Conservation (phyloP, 2,888 invertebrate species). For the Amphipyra tragopoginis region DNA sequence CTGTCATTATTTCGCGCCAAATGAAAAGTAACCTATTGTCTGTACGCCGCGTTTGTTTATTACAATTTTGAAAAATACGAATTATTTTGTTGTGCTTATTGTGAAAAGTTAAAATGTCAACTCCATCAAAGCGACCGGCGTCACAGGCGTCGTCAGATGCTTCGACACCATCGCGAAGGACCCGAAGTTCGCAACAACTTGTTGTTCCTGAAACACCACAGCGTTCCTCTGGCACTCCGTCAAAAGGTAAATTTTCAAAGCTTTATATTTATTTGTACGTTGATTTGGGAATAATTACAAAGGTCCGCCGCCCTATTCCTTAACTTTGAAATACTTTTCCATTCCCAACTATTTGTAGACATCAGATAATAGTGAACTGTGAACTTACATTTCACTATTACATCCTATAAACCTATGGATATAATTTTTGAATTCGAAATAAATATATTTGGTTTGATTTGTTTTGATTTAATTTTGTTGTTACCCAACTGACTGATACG, state of each 20-base stretch:
- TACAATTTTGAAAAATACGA: conserved; percentile 12
- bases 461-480: no score
- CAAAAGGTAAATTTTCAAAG: conserved; percentile 70
- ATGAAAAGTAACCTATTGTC: conserved; percentile 36
- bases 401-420: no score
- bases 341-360: no score
- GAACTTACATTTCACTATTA: no score
- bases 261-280: no score
- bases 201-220: conserved; percentile 88
- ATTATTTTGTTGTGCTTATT: conserved; percentile 10
- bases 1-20: conserved; percentile 56
- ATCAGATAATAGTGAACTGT: no score
- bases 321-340: no score
- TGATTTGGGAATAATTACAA: no score
- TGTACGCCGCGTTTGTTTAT: conserved; percentile 34
- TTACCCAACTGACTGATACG: no score
- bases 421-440: no score
- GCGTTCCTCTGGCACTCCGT: conserved; percentile 81
- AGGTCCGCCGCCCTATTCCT: no score
- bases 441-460: no score
- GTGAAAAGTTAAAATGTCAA: conserved; percentile 74
- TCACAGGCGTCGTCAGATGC: conserved; percentile 85
- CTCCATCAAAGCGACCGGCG: conserved; percentile 82
- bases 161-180: conserved; percentile 83
- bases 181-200: conserved; percentile 83